phyloP scores from a whole-genome alignment of 2,113 vertebrate species.

The Rousettus leschenaultii region DNA sequence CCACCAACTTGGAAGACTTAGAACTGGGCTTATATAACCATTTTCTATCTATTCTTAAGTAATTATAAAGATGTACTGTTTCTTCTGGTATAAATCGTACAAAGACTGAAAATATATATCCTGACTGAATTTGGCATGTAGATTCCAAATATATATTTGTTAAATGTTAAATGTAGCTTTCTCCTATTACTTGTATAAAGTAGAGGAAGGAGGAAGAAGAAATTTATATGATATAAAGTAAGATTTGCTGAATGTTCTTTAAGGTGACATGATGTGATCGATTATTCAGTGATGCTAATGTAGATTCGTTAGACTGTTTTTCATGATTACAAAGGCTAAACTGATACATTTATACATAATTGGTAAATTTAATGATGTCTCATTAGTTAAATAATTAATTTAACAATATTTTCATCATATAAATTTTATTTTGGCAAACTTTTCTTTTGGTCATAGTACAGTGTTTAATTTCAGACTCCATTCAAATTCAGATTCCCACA shows the following conservation, averaged over 20 bases:
- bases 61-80: conserved; percentile 33
- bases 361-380: not conserved
- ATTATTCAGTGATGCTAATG: not conserved
- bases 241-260: not conserved
- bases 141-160: conserved; percentile 12
- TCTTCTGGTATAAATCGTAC: not conserved
- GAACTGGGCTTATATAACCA: not conserved
- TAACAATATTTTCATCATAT: not conserved
- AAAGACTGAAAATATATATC: conserved; percentile 46
- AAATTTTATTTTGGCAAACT: not conserved
- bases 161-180: conserved; percentile 18
- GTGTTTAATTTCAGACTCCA: not conserved
- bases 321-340: not conserved
- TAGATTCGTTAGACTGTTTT: not conserved
- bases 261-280: not conserved
- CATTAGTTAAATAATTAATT: not conserved
- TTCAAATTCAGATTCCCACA: not conserved
- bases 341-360: not conserved
- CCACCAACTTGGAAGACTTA: not conserved
- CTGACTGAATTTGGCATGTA: not conserved
- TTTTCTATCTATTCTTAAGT: conserved; percentile 35
- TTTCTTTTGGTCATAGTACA: not conserved
- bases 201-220: not conserved
- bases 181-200: not conserved
- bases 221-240: not conserved